Base-by-base conservation (phyloP, 1,140 invertebrate species). In the Meloidogyne exigua region DNA sequence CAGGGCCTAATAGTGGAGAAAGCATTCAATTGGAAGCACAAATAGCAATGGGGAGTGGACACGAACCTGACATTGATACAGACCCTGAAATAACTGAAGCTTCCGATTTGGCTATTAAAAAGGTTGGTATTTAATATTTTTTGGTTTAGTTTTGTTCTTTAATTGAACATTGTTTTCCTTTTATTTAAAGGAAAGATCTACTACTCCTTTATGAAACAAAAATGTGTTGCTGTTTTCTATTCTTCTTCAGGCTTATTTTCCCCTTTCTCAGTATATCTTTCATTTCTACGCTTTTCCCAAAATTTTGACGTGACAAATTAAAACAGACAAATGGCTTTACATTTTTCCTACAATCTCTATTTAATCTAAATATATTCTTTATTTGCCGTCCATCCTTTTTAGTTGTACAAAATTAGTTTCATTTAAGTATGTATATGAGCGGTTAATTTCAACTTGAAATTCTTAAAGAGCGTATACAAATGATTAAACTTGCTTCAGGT, bases 61-160 rank as follows among this genome's bases (percentile, higher is more conserved):
- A 44, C 7, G 49, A 73, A 21, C 57, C 28, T 12, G 72, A 73
- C 23, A 65, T 73, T 32, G 72, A 73, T 18, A 36, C 23, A 36
- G 72, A 73, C 9, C 66, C 66, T 25, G 72, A 73, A 21, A 73
- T 73, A 10, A 73, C 72, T 25, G 72, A 73, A 65, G 72, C 72
- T 25, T 23, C 72, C 25, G 72, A 73, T 65, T 64, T 73, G 72
- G 72, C 72, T 25, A 64, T 73, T 39, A 73, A 73, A 64, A 73
- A 73, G 72, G 72, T 73, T 3, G 11, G 72, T 21, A 9, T 9
- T 57, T n/a, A 57, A 57, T 21, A 1, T 57, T 9, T 57, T n/a
- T 57, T n/a, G n/a, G n/a, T n/a, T n/a, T n/a, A n/a, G n/a, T n/a
- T 18, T 49, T 49, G 3, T 5, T 67, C 15, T 5, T 67, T 67